Base-by-base conservation (phyloP, 2,113 vertebrate genomes). In the Hylia prasina region DNA sequence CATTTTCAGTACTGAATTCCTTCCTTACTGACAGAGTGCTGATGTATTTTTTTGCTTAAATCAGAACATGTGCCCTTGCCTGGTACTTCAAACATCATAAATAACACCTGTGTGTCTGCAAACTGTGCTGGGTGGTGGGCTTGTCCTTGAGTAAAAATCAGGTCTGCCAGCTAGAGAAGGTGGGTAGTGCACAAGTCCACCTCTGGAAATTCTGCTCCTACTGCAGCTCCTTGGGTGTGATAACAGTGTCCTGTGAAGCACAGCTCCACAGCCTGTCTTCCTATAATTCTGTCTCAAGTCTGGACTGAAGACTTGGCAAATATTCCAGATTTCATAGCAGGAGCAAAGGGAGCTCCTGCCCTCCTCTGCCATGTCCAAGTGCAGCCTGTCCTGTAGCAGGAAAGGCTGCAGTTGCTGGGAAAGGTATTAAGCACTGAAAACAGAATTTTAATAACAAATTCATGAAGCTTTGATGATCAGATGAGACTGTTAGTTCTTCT, bases 171-270 rank as follows among this genome's bases (percentile, higher is more conserved):
- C 25, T 78, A 27, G 42, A 68, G 56, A 65, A 45, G 51, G n/a
- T 31, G 33, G 28, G 13, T 33, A 21, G n/a, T 77, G 31, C 56
- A 66, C 0, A 0, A 53, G 2, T 9, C 61, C 40, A 31, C 9
- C 33, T 17, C 21, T 44, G 21, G 27, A 91, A 39, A 54, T 35
- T 57, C 25, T 72, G 21, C n/a, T 81, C 30, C 76, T 73, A 0
- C 40, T 51, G 4, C 18, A n/a, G 23, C 14, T 75, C 13, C 44
- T 39, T 20, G 82, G 42, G 33, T 8, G 15, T 7, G 11, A 1
- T 8, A n/a, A 10, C 4, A 33, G 9, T 19, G 58, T 40, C n/a
- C 27, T 37, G 4, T 13, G 16, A 15, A 87, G 24, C 69, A n/a
- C 15, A 87, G 63, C 72, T 57, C 58, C 16, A 44, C 63, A 57